Evolutionary conservation across 2,888 invertebrate genomes (phyloP), one percentile per base, ranked within the genome.

Genomic region (Drosophila bunnanda): DNA sequence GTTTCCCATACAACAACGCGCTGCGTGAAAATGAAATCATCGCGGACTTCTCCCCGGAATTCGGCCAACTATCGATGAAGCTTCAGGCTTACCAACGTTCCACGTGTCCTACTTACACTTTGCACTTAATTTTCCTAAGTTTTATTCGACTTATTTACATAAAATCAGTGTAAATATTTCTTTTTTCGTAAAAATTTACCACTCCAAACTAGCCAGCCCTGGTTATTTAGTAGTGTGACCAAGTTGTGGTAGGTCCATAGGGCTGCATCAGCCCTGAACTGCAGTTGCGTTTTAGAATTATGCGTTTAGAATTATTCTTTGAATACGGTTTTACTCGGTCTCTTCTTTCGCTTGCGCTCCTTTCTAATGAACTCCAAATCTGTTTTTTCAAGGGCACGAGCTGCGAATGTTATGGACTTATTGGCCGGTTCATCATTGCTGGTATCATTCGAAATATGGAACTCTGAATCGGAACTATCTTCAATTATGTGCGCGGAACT

Each of bases 1-100:
- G 79, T 89, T 88, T 87, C 88, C 80, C 76, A 88, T 83, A 84
- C 85, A 86, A 90, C 83, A 83, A 88, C 87, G 88, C 89, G 75
- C 76, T 78, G 73, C 69, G 54, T 68, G 77, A 77, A 89, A 89
- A 91, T 91, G 91, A 91, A 91, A 91, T 91, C 91, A 91, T 91
- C 91, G 76, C 70, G 67, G 66, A 75, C 77, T 82, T 77, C 84
- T 64, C 30, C 46, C 8, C 34, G 25, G 30, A n/a, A 22, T 62
- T n/a, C 25, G 30, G 17, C 12, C 4, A 15, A 9, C 8, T 59
- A 57, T 60, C 4, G 38, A 59, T 57, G 53, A 32, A 41, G 60
- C 43, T 30, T 32, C 12, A 43, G 46, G 4, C 8, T 15, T n/a
- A 41, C 15, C 6, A n/a, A 1, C 9, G 30, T 9, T 36, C 30